Evolutionary conservation across 1,140 invertebrate genomes (phyloP).

Genomic region (Aphaenogaster ashmeadi): DNA sequence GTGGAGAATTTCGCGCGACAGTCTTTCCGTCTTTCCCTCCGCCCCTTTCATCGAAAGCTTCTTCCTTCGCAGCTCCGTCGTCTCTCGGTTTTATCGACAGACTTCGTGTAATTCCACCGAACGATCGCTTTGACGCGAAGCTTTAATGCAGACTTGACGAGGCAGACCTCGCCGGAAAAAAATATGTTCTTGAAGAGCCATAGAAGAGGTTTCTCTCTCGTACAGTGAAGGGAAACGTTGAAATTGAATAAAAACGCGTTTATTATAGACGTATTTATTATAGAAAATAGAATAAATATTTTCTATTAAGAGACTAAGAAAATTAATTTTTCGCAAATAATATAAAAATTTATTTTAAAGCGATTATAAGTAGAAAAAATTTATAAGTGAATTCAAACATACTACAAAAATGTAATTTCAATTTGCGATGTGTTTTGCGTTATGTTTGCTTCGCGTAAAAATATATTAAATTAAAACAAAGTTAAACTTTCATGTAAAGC

Average conservation of each 20-base stretch:
- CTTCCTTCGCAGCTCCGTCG: slow-evolving; percentile 32
- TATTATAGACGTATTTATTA: slow-evolving; percentile 6
- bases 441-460: background rate
- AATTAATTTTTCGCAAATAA: background rate
- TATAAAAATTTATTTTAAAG: slow-evolving; percentile 29
- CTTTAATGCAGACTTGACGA: slow-evolving; percentile 63
- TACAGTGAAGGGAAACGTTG: slow-evolving; percentile 21
- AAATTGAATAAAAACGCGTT: slow-evolving; percentile 24
- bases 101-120: slow-evolving; percentile 58
- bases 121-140: slow-evolving; percentile 57
- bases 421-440: background rate
- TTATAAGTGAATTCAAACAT: background rate
- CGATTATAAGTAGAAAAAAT: background rate
- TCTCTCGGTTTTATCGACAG: slow-evolving; percentile 51
- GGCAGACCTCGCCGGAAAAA: slow-evolving; percentile 36
- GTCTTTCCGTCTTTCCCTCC: background rate
- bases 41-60: background rate
- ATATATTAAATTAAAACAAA: slow-evolving; percentile 5
- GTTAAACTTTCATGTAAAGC: background rate
- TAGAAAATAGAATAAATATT: slow-evolving; percentile 25
- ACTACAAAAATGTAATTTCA: slow-evolving; percentile 5
- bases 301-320: background rate
- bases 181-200: slow-evolving; percentile 47
- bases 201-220: background rate
- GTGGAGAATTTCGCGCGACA: slow-evolving; percentile 50